Evolutionary conservation across 2,797 vertebrate species (phyloP).

Genomic region (Hirundo rustica): DNA sequence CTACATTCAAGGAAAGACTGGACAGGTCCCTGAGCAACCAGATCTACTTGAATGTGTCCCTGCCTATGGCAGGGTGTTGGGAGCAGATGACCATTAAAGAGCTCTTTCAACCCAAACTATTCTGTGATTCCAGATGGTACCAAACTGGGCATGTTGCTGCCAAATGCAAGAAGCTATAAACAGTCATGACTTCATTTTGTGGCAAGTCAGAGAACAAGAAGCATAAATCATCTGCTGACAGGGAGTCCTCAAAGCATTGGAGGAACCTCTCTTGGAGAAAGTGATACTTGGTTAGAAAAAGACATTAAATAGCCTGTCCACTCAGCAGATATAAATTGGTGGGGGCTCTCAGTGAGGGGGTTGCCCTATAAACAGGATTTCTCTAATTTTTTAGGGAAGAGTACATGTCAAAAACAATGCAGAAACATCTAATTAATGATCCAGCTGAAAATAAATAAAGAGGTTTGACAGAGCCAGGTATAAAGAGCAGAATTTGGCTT

Average conservation of each 20-base stretch:
- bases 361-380: neutral
- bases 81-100: neutral
- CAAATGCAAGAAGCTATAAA: neutral
- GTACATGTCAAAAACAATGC: neutral
- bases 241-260: neutral
- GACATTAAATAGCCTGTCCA: neutral
- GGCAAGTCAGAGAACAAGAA: neutral
- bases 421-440: neutral
- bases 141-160: neutral
- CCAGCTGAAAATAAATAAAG: neutral
- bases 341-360: neutral
- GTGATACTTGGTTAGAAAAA: neutral
- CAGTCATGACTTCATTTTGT: neutral
- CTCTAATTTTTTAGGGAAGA: neutral
- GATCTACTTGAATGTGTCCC: neutral
- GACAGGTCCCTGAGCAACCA: rapidly evolving
- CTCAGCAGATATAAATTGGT: neutral
- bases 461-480: neutral
- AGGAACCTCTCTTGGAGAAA: neutral
- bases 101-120: neutral
- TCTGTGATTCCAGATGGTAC: neutral
- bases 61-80: rapidly evolving
- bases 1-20: neutral
- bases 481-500: neutral
- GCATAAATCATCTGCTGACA: neutral